Conservation (phyloP, 2,797 vertebrate genomes). For the Sebastes hopkinsi region DNA sequence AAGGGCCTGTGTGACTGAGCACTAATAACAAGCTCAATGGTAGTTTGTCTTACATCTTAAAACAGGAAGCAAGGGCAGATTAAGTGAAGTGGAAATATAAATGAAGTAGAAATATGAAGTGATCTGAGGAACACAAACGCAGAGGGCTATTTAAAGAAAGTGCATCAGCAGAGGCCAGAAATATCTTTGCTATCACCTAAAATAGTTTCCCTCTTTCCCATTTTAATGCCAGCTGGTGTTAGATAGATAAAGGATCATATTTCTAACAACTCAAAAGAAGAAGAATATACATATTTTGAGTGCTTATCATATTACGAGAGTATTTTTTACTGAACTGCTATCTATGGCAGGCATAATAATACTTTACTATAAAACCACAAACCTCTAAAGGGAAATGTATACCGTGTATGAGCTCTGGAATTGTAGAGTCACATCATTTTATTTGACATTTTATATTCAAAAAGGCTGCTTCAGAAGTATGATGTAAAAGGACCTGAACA, state of each 20-base stretch:
- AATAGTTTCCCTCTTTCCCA: conserved; percentile 27
- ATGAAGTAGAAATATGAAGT: conserved; percentile 17
- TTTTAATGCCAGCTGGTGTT: neutral
- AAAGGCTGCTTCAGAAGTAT: neutral
- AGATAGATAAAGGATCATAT: neutral
- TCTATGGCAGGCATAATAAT: neutral
- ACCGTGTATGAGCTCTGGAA: neutral
- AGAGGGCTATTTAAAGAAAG: conserved; percentile 48
- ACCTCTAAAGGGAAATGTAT: neutral
- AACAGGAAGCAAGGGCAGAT: neutral
- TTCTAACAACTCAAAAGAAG: neutral
- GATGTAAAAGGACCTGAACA: too few species aligned
- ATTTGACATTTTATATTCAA: neutral
- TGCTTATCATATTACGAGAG: neutral
- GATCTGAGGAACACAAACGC: conserved; percentile 14
- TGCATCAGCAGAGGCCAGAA: conserved; percentile 25
- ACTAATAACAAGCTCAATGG: neutral
- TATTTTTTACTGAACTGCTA: neutral
- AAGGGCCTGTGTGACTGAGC: neutral
- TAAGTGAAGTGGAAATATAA: conserved; percentile 10
- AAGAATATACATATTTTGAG: neutral
- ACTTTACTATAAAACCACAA: neutral
- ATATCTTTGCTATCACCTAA: conserved; percentile 39
- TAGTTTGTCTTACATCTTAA: neutral
- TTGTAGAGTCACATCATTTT: neutral